These are phyloP conservation scores for Sinosuthora webbiana DNA, from an alignment of 2,113 vertebrate species.

Conservation along the genomic window DNA sequence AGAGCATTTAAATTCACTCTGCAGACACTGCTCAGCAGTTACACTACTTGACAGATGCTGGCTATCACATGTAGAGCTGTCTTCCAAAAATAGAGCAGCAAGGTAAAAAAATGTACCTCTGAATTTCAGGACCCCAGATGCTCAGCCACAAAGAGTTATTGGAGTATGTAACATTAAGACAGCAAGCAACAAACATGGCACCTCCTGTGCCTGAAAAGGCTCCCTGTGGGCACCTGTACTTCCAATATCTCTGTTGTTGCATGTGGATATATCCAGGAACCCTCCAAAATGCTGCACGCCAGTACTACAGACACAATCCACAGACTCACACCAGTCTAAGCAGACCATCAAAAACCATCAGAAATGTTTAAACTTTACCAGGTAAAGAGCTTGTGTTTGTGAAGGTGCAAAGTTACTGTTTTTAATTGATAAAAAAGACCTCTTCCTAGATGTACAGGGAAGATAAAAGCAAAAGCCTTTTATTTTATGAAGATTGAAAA, in stretches of 20 bases:
- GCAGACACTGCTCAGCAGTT: neutral
- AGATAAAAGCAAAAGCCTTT: neutral
- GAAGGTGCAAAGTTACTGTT: neutral
- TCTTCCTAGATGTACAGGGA: neutral
- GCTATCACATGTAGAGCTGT: neutral
- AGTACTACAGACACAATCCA: neutral
- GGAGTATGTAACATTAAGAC: neutral
- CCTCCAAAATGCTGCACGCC: accelerated
- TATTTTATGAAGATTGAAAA: neutral
- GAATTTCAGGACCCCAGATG: neutral
- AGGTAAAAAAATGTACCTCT: neutral
- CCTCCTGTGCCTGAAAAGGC: neutral
- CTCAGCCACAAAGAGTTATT: neutral
- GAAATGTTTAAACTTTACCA: neutral
- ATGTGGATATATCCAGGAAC: neutral
- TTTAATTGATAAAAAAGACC: neutral
- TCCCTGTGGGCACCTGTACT: neutral
- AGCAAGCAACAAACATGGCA: neutral
- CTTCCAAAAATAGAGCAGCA: neutral
- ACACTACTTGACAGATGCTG: neutral
- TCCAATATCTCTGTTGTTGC: neutral
- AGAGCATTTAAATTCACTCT: neutral
- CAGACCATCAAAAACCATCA: neutral
- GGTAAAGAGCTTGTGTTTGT: neutral
- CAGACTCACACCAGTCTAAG: neutral